phyloP scores from a whole-genome alignment of 2,888 invertebrate genomes.

The Tortricodes alternella region DNA sequence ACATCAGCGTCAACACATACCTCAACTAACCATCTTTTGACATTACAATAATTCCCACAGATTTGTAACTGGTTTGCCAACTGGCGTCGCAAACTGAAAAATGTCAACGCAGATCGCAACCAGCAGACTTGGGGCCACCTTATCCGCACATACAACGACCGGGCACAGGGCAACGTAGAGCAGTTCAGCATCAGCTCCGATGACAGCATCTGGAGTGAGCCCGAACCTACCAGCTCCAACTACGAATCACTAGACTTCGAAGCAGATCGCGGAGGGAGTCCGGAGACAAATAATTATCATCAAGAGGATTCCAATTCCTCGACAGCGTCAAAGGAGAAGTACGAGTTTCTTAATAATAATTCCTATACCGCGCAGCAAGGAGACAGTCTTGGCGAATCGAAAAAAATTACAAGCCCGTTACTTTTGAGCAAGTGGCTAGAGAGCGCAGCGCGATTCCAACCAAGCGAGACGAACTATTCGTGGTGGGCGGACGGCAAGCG shows the following conservation, averaged over 20 bases:
- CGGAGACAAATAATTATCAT: constrained; percentile 53
- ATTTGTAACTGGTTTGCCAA: constrained; percentile 93
- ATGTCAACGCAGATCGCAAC: constrained; percentile 86
- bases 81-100: constrained; percentile 90
- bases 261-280: constrained; percentile 52
- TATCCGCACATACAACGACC: constrained; percentile 87
- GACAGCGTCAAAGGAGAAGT: constrained; percentile 56
- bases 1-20: too few species aligned
- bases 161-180: constrained; percentile 90
- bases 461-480: constrained; percentile 87
- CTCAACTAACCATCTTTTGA: too few species aligned
- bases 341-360: constrained; percentile 65
- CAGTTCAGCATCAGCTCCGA: constrained; percentile 91
- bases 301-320: constrained; percentile 62
- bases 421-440: constrained; percentile 89
- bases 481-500: constrained; percentile 82
- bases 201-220: constrained; percentile 90
- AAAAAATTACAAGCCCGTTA: constrained; percentile 78
- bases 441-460: constrained; percentile 88
- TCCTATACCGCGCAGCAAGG: constrained; percentile 50
- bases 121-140: constrained; percentile 89
- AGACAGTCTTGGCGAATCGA: constrained; percentile 43
- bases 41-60: constrained; percentile 53
- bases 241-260: constrained; percentile 53
- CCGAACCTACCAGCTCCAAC: constrained; percentile 64